phyloP scores from a whole-genome alignment of 1,140 invertebrate species.

The Calliphora vicina region DNA sequence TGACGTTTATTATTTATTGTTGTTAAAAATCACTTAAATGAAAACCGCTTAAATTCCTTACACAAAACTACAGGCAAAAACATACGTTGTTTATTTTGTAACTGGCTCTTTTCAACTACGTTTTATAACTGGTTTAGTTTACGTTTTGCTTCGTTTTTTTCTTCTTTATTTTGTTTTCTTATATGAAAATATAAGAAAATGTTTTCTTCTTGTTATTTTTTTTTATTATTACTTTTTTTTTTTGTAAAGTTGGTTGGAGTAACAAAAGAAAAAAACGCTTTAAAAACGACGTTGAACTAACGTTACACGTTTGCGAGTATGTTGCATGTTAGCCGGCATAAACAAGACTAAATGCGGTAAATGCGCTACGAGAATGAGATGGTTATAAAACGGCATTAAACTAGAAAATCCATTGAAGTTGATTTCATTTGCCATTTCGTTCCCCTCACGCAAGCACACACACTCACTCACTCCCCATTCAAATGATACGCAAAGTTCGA shows the following conservation, averaged over 20 bases:
- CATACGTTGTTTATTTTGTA: not conserved
- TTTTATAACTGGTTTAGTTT: not conserved
- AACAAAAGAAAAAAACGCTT: constrained; percentile 24
- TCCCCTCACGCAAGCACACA: not conserved
- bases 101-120: not conserved
- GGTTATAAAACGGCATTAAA: constrained; percentile 21
- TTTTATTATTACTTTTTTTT: not conserved
- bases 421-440: not conserved
- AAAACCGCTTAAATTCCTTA: not conserved
- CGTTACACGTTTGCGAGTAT: constrained; percentile 35
- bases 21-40: too few species aligned
- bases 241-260: constrained; percentile 20
- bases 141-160: too few species aligned
- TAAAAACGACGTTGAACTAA: constrained; percentile 36
- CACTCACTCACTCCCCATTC: too few species aligned
- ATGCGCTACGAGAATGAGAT: constrained; percentile 35
- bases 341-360: constrained; percentile 41
- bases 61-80: not conserved
- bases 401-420: not conserved
- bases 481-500: too few species aligned
- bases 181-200: not conserved
- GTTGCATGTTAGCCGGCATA: constrained; percentile 43
- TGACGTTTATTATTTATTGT: too few species aligned
- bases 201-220: constrained; percentile 4
- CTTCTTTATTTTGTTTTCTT: too few species aligned